A percentile compares a stretch with the other conserved stretches of the same genome.
Conservation (phyloP, 2,113 vertebrate genomes). For the Sylvilagus bachmani region DNA sequence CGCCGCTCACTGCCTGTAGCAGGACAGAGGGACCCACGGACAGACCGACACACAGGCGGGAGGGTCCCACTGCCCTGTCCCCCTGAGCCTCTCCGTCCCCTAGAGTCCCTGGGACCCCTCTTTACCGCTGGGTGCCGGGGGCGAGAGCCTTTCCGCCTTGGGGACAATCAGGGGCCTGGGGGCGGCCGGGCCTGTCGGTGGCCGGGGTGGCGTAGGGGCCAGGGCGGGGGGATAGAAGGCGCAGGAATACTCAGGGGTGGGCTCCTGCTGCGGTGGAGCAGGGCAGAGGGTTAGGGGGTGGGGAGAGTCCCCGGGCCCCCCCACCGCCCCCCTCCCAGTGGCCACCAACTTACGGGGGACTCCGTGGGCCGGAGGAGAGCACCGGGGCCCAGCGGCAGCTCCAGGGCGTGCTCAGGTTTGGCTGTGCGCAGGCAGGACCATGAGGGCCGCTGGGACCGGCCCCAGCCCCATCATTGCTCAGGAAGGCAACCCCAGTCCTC, state of each 20-base stretch:
- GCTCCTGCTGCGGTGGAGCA: constrained; percentile 81
- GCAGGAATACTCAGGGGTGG: constrained; percentile 55
- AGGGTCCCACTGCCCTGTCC: neutral
- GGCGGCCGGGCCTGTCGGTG: constrained; percentile 33
- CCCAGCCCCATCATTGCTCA: neutral
- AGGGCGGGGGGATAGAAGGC: constrained; percentile 78
- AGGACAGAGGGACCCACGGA: constrained; percentile 63
- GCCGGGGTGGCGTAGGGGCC: constrained; percentile 75
- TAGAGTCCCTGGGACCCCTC: neutral
- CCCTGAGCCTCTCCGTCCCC: neutral
- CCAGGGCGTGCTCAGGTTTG: constrained; percentile 84
- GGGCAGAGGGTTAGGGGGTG: neutral
- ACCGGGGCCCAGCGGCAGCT: neutral
- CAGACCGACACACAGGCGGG: constrained; percentile 8
- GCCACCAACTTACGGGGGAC: constrained; percentile 82
- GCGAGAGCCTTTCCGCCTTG: constrained; percentile 95
- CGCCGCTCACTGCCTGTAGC: constrained; percentile 81
- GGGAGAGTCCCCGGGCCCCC: neutral
- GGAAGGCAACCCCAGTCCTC: neutral
- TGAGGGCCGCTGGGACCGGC: constrained; percentile 27
- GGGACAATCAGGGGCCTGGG: constrained; percentile 86
- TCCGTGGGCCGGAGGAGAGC: constrained; percentile 55
- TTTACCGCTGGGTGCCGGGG: constrained; percentile 88
- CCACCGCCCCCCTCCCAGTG: neutral
- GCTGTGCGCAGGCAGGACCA: constrained; percentile 76